Conservation (phyloP, 2,888 invertebrate genomes). For the Torymus texanus region DNA sequence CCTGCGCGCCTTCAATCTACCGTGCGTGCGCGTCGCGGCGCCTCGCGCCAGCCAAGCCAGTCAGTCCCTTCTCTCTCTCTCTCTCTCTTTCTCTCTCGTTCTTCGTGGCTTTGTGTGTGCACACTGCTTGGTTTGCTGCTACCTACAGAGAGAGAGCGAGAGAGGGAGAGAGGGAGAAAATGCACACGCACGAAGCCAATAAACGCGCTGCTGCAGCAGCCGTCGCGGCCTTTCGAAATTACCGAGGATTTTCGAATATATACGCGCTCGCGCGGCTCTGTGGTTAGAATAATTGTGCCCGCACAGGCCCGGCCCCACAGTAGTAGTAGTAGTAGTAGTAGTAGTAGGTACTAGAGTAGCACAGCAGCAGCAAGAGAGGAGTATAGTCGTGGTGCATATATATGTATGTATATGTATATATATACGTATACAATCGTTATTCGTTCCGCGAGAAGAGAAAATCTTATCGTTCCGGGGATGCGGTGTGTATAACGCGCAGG, state of each 20-base stretch:
- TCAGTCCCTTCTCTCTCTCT: slow-evolving; percentile 45
- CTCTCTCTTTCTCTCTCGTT: background rate
- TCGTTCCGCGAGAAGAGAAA: slow-evolving; percentile 39
- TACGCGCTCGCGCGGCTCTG: slow-evolving; percentile 35
- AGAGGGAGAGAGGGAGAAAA: slow-evolving; percentile 19
- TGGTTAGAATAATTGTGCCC: slow-evolving; percentile 56
- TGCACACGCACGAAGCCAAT: slow-evolving; percentile 51
- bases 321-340: background rate
- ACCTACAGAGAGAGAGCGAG: slow-evolving; percentile 15
- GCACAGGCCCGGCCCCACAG: slow-evolving; percentile 1
- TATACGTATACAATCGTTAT: slow-evolving; percentile 36
- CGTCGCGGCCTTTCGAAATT: slow-evolving; percentile 52
- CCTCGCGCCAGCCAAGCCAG: background rate
- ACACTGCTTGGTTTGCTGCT: background rate
- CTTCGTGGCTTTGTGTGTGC: no score
- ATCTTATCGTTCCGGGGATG: slow-evolving; percentile 42
- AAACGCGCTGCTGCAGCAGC: slow-evolving; percentile 11
- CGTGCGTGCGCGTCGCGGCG: slow-evolving; percentile 57
- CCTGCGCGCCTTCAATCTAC: slow-evolving; percentile 59
- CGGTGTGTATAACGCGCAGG: background rate
- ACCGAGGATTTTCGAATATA: slow-evolving; percentile 54
- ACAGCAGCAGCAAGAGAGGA: no score
- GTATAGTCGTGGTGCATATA: no score
- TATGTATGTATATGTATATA: background rate
- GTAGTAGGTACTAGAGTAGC: no score